Evolutionary conservation across 1,140 invertebrate genomes (phyloP).

Genomic region (Drosophila rufa): DNA sequence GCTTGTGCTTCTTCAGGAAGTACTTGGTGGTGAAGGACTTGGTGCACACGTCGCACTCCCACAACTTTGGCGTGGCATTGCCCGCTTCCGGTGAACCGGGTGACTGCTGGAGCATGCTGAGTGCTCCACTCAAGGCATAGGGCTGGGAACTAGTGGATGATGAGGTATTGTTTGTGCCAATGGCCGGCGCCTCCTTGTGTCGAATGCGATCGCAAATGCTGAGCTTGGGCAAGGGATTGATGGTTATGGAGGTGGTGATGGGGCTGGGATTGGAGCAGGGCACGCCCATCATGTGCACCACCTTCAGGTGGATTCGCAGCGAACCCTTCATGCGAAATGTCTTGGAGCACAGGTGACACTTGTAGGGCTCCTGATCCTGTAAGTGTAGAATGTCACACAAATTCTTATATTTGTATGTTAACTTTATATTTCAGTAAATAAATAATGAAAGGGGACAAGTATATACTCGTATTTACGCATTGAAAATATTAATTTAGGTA

Average conservation of each 20-base stretch:
- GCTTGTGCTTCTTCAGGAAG: constrained; percentile 95
- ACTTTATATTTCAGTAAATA: no score
- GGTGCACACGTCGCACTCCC: constrained; percentile 93
- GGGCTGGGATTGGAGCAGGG: constrained; percentile 68
- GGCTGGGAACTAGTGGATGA: constrained; percentile 40
- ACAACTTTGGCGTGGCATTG: constrained; percentile 86
- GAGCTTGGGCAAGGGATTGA: constrained; percentile 60
- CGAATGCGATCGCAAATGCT: constrained; percentile 83
- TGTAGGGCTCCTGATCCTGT: constrained; percentile 86
- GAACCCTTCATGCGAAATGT: constrained; percentile 93
- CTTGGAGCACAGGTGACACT: constrained; percentile 92
- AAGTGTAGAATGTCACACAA: not conserved
- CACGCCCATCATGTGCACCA: constrained; percentile 88
- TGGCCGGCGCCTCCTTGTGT: constrained; percentile 61
- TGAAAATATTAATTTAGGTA: no score
- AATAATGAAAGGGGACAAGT: no score
- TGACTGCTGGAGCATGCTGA: constrained; percentile 71
- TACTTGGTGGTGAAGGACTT: constrained; percentile 96
- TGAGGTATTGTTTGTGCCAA: constrained; percentile 1
- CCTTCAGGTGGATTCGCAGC: constrained; percentile 92
- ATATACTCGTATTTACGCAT: no score
- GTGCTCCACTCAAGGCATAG: constrained; percentile 65
- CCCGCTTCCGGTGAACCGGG: constrained; percentile 17
- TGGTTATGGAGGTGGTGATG: constrained; percentile 4
- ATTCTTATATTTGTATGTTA: no score